phyloP scores from a whole-genome alignment of 2,797 vertebrate species.

The Intellagama lesueurii region DNA sequence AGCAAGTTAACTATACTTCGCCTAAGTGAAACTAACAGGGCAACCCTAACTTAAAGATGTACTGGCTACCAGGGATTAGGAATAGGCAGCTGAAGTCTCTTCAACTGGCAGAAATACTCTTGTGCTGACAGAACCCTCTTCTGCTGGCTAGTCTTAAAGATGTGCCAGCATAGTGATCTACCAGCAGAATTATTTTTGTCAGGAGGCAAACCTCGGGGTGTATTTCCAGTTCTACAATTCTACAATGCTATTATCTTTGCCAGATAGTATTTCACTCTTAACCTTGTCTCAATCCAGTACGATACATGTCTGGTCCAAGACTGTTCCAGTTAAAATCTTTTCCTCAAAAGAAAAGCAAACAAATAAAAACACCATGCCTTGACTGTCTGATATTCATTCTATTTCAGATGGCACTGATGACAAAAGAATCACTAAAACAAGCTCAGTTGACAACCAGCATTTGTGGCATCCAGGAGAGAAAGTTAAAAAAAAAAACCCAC shows the following conservation, averaged over 20 bases:
- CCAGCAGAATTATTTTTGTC: background rate
- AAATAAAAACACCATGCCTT: background rate
- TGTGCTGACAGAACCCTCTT: too few species aligned
- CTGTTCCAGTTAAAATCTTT: background rate
- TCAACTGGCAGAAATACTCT: too few species aligned
- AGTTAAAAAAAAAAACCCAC: background rate
- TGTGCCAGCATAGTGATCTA: background rate
- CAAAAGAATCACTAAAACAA: conserved; percentile 11
- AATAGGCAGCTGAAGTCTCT: too few species aligned
- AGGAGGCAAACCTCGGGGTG: background rate
- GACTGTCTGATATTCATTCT: background rate
- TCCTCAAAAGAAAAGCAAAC: background rate
- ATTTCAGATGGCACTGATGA: conserved; percentile 10
- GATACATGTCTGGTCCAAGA: background rate
- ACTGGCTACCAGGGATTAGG: too few species aligned
- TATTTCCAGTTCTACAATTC: too few species aligned
- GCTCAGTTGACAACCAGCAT: too few species aligned
- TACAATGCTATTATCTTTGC: too few species aligned
- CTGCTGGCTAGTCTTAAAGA: background rate
- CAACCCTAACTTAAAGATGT: too few species aligned
- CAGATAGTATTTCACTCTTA: background rate
- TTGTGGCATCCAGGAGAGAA: conserved; percentile 1
- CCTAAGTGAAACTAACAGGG: too few species aligned
- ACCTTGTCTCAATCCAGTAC: background rate
- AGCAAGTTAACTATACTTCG: background rate